Evolutionary conservation across 2,113 vertebrate genomes (phyloP).

Genomic region (Aphelocoma coerulescens): DNA sequence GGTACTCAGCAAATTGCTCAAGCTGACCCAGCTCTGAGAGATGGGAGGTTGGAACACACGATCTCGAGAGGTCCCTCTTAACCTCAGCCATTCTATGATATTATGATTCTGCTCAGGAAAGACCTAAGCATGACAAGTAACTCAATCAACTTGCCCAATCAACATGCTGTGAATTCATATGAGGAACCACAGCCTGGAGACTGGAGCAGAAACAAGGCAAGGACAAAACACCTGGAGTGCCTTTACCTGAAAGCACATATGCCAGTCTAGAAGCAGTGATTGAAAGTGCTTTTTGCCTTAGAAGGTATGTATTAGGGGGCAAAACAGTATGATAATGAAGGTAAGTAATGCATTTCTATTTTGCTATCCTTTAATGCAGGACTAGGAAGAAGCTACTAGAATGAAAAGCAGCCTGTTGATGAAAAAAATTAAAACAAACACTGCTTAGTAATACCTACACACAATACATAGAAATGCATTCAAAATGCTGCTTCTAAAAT

Average conservation of each 20-base stretch:
- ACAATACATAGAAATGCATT: background rate
- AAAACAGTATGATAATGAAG: background rate
- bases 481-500: background rate
- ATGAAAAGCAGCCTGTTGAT: background rate
- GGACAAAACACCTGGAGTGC: background rate
- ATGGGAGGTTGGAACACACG: background rate
- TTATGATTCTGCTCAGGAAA: background rate
- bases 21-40: background rate
- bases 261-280: accelerated
- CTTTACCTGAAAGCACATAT: background rate
- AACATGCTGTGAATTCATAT: background rate
- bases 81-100: background rate
- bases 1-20: background rate
- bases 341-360: background rate
- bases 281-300: background rate
- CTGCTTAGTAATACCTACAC: background rate
- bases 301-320: background rate
- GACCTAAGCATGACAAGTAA: background rate
- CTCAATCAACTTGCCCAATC: background rate
- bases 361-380: background rate
- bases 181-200: background rate
- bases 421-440: background rate
- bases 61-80: background rate
- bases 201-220: background rate
- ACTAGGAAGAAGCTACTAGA: background rate